Evolutionary conservation across 2,888 invertebrate species (phyloP).

Genomic region (Timema podura): DNA sequence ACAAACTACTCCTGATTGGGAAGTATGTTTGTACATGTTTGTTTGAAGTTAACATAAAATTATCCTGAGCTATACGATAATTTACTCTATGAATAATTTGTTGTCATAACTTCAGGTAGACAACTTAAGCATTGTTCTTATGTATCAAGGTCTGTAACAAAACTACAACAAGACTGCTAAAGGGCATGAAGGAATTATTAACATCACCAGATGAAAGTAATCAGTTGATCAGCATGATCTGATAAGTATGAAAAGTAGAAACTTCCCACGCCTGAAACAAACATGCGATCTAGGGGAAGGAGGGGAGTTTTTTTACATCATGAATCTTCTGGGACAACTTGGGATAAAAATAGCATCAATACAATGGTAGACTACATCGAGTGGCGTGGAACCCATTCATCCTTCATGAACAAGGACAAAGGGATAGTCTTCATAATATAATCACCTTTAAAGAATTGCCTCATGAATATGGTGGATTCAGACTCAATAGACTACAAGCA

Average conservation of each 20-base stretch:
- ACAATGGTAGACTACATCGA: background rate
- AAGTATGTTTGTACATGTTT: no score
- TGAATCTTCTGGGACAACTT: background rate
- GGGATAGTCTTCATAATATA: background rate
- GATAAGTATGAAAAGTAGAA: conserved; percentile 4
- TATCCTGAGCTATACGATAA: no score
- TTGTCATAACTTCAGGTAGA: no score
- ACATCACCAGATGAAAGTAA: background rate
- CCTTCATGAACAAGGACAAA: background rate
- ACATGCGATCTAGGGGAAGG: background rate
- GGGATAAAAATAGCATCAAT: background rate
- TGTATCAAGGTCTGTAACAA: no score
- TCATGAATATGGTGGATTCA: background rate
- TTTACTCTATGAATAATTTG: no score
- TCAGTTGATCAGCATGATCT: background rate
- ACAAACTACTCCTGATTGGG: no score
- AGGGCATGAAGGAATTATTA: background rate
- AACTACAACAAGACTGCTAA: background rate
- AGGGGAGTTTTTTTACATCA: conserved; percentile 10
- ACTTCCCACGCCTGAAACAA: background rate
- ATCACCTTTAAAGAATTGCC: background rate
- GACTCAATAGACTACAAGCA: background rate
- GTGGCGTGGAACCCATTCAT: background rate
- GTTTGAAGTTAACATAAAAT: no score
- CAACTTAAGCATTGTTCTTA: no score